Base-by-base conservation (phyloP, 2,797 vertebrate genomes). In the Myiothlypis coronata region DNA sequence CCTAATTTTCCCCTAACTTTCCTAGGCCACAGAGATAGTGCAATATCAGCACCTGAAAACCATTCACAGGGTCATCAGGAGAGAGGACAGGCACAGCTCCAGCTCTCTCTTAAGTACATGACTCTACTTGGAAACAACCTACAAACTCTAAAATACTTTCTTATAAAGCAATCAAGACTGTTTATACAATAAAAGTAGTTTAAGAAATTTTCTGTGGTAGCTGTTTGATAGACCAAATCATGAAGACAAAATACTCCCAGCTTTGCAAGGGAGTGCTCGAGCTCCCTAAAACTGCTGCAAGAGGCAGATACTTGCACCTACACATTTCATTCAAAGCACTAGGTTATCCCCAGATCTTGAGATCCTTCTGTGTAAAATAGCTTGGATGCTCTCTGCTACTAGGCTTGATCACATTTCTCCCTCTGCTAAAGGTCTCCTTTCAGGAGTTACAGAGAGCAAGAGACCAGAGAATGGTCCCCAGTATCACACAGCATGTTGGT, bases 71-170 rank as follows among this genome's bases (percentile, higher is more conserved):
- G 27, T 49, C 23, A 53, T 39, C 18, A 49, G 24, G 10, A 89
- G 12, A 8, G 50, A 84, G 32, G 30, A 57, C 24, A 55, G 50
- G 32, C 53, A 86, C 19, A 75, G 60, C 8, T 46, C 53, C 37
- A 49, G 47, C 14, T 46, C 32, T 4, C 37, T 39, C 35, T 69
- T 11, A 46, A 22, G 53, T 50, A 37, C 0, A 0, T 39, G 28
- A 87, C 56, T 85, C 57, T 69, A 22, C 6, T 70, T 59, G 56
- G 49, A 74, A 85, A 65, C 27, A 55, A 79, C 20, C 8, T 24
- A 65, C 11, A 63, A 84, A 52, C 24, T 56, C 37, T 49, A 82
- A 83, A 93, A 46, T 27, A 87, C 2, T 2, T 3, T 11, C 50
- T 91, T 67, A 55, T 14, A 77, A 89, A 82, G n/a, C 34, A 63